These are phyloP conservation scores for Pogonognathellus flavescens DNA, from an alignment of 1,140 invertebrate species.

Conservation along the genomic window DNA sequence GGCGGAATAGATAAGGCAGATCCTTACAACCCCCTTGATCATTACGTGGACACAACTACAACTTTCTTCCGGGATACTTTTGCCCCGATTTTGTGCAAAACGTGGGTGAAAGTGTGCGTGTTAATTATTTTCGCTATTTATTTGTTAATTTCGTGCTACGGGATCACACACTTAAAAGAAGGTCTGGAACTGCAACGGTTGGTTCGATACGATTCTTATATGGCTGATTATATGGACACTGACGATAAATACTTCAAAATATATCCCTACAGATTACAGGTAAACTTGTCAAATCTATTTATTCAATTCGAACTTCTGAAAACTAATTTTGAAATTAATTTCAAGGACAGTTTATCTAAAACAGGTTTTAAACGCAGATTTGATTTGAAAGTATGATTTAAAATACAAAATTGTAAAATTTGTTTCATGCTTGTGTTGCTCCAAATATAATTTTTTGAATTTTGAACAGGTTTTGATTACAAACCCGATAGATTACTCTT, in stretches of 20 bases:
- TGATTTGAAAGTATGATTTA: not conserved
- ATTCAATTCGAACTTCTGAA: not conserved
- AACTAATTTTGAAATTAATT: not conserved
- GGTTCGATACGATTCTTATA: conserved; percentile 89
- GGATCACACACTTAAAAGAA: conserved; percentile 87
- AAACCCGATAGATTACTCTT: not conserved
- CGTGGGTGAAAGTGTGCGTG: conserved; percentile 79
- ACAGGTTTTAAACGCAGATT: too few species aligned
- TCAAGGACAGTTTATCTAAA: too few species aligned
- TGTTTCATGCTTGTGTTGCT: too few species aligned
- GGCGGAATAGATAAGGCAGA: conserved; percentile 75
- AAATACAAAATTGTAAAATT: not conserved
- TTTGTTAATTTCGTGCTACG: conserved; percentile 86
- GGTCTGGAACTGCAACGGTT: conserved; percentile 87
- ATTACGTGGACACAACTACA: conserved; percentile 87
- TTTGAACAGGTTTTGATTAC: conserved; percentile 72
- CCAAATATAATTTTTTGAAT: conserved; percentile 76
- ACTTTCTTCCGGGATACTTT: conserved; percentile 87
- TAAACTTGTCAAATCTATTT: conserved; percentile 67
- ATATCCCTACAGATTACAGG: conserved; percentile 90
- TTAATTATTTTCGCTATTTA: conserved; percentile 79
- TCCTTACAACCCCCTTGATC: conserved; percentile 86
- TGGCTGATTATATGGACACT: conserved; percentile 87
- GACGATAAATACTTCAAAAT: conserved; percentile 91
- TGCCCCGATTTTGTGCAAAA: conserved; percentile 81